Evolutionary conservation across 2,113 vertebrate genomes (phyloP).

Genomic region (Callipepla squamata): DNA sequence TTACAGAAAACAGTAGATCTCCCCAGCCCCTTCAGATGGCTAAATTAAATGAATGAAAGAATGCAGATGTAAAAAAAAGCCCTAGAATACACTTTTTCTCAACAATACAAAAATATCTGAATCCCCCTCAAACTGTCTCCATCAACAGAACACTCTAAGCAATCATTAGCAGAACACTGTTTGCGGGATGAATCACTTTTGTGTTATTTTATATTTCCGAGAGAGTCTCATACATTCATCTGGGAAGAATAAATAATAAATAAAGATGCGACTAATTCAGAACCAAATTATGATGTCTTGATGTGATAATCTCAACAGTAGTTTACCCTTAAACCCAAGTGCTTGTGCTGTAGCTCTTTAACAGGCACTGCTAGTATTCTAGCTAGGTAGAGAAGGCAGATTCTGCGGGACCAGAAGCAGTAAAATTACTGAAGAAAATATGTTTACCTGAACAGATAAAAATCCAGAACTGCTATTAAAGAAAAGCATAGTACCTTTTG

Average conservation of each 20-base stretch:
- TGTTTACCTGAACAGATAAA: background rate
- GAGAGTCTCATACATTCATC: conserved; percentile 10
- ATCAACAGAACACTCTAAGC: background rate
- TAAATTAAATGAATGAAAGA: background rate
- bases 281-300: background rate
- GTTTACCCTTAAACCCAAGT: background rate
- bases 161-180: conserved; percentile 51
- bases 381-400: background rate
- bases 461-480: background rate
- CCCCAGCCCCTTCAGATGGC: background rate
- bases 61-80: background rate
- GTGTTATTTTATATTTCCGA: conserved; percentile 52
- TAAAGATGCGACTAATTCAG: background rate
- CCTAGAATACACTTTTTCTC: background rate
- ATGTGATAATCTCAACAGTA: background rate
- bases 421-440: background rate
- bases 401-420: background rate
- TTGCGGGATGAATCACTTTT: conserved; percentile 41
- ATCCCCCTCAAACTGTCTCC: conserved; percentile 3
- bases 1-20: background rate
- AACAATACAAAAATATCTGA: conserved; percentile 37
- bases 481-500: background rate
- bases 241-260: conserved; percentile 12
- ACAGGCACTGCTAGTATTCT: background rate
- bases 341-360: background rate